Evolutionary conservation across 2,113 vertebrate species (phyloP).

Genomic region (Haplochromis burtoni): DNA sequence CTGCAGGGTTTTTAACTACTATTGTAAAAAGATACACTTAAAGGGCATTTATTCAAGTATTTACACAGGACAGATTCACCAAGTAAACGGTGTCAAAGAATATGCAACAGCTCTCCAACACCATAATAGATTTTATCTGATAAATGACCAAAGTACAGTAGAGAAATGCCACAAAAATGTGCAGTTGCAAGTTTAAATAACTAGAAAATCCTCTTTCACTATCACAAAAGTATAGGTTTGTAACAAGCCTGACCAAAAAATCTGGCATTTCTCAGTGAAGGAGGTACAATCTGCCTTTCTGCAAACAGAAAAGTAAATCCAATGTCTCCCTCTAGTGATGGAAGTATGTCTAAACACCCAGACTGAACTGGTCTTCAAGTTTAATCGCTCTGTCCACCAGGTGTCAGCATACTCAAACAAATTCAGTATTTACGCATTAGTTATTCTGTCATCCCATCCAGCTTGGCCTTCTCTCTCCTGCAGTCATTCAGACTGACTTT

Average conservation of each 20-base stretch:
- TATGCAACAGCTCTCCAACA: not conserved
- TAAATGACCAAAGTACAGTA: not conserved
- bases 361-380: not conserved
- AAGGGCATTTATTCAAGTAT: not conserved
- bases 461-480: not conserved
- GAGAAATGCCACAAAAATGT: not conserved
- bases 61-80: not conserved
- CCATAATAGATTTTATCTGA: not conserved
- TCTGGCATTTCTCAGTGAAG: not conserved
- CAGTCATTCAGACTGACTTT: not conserved
- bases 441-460: not conserved
- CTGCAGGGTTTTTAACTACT: not conserved
- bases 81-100: not conserved
- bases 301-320: not conserved
- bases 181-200: not conserved
- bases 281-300: not conserved
- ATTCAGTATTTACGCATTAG: not conserved
- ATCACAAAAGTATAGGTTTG: not conserved
- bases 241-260: not conserved
- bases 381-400: constrained; percentile 13
- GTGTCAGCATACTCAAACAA: constrained; percentile 7
- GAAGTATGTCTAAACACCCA: not conserved
- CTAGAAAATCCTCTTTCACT: not conserved
- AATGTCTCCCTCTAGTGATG: not conserved
- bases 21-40: not conserved